Percentiles rank a stretch among this genome's conserved stretches.
Evolutionary conservation across 30 jellyfish, hydroid and myxozoan species (phyloP).

Genomic region (Calvadosia cruxmelitensis): DNA sequence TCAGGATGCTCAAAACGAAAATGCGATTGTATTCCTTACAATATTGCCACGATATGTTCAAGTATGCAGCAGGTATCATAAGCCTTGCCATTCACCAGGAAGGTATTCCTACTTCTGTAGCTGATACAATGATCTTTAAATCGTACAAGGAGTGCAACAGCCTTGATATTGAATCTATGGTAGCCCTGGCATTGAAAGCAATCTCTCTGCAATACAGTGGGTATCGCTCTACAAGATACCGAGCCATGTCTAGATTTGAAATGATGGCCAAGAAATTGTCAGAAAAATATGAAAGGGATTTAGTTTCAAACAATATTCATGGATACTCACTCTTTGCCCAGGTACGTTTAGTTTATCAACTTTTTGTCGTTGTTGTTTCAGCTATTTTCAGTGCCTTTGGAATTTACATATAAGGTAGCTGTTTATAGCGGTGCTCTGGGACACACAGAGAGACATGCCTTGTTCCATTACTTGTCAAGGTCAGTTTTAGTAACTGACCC

Average conservation of each 20-base stretch:
- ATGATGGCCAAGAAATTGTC: neutral
- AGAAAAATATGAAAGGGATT: neutral
- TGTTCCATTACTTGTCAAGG: too few species aligned
- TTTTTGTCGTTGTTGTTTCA: too few species aligned
- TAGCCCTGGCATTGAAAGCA: neutral
- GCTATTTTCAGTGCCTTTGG: too few species aligned
- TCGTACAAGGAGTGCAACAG: neutral
- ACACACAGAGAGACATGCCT: too few species aligned
- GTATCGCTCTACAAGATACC: too few species aligned
- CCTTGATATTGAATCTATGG: neutral
- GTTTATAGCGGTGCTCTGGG: too few species aligned
- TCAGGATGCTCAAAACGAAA: neutral
- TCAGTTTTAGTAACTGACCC: too few species aligned
- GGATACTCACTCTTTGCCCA: neutral
- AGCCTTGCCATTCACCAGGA: neutral
- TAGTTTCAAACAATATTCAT: too few species aligned
- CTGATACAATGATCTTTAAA: too few species aligned
- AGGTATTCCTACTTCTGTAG: neutral
- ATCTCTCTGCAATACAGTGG: neutral
- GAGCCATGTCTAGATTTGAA: neutral
- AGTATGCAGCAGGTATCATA: neutral
- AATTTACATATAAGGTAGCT: too few species aligned
- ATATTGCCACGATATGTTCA: neutral
- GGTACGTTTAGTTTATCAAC: too few species aligned
- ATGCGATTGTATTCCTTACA: neutral